Evolutionary conservation across 2,888 invertebrate genomes (phyloP).

Genomic region (Caradrina kadenii): DNA sequence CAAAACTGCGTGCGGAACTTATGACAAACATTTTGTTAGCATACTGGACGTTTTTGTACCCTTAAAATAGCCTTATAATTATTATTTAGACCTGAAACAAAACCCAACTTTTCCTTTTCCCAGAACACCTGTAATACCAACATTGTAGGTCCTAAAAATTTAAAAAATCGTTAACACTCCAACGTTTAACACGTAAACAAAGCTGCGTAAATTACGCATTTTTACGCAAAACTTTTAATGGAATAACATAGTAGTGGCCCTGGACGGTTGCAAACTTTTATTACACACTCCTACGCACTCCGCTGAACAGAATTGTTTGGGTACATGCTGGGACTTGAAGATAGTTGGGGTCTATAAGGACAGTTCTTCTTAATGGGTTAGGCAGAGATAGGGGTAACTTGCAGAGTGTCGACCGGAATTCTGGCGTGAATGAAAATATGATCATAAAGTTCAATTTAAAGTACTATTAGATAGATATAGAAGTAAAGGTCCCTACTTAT

Average conservation of each 20-base stretch:
- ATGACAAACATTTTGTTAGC: neutral
- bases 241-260: constrained; percentile 66
- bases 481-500: too few species aligned
- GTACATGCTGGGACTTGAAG: constrained; percentile 32
- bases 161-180: constrained; percentile 56
- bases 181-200: constrained; percentile 45
- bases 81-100: constrained; percentile 1
- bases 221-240: constrained; percentile 71
- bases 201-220: constrained; percentile 56
- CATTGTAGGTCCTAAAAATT: constrained; percentile 35
- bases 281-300: constrained; percentile 40
- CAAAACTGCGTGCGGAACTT: neutral
- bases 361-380: constrained; percentile 4
- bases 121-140: constrained; percentile 4
- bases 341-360: constrained; percentile 13
- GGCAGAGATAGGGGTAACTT: neutral
- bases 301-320: constrained; percentile 54
- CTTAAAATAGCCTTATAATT: neutral
- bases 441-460: neutral
- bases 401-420: neutral
- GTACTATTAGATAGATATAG: too few species aligned
- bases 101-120: neutral
- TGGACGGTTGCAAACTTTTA: constrained; percentile 59
- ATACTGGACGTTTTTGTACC: neutral
- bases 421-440: neutral